Evolutionary conservation across 2,113 vertebrate species (phyloP), one percentile per base, ranked within the genome.

Genomic region (Syngnathus typhle): DNA sequence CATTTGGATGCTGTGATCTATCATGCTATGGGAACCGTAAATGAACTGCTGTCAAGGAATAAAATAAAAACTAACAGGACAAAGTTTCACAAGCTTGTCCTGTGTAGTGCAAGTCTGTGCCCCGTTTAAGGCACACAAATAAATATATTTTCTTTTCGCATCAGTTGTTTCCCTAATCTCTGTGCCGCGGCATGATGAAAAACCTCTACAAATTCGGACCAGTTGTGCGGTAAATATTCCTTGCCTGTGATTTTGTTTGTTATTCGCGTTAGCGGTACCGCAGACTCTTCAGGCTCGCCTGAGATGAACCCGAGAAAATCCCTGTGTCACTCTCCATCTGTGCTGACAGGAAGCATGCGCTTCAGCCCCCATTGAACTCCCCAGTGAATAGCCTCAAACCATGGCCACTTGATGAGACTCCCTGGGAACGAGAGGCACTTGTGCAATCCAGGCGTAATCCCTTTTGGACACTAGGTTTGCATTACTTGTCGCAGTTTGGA

Each of bases 291-390:
- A 89, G 87, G 78, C 82, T 81, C 77, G 86, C 67, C 78, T 84
- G 84, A 85, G 88, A 89, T 89, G 87, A 86, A 90, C 78, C 85
- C 86, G 71, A 80, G 87, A 85, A 84, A 87, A 43, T 84, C 85
- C 65, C 59, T 19, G 5, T 85, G 87, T 89, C 88, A 75, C 70
- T 83, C 76, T 66, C 77, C 83, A 78, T 89, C 82, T 86, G 77
- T 76, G 77, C 67, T 84, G 87, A 89, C 70, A 78, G 80, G 85
- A 87, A 85, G 76, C 88, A 88, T 80, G 76, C 69, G 65, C 67
- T 78, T 47, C 82, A 82, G 81, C 81, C 82, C 78, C 79, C 83
- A 81, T 84, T 82, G 78, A 86, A 81, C 77, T 82, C 78, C 75
- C 68, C 76, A 51, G 55, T 47, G 70, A 63, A 71, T 73, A 27